phyloP scores from a whole-genome alignment of 2,888 invertebrate species.

The Phortica magna region DNA sequence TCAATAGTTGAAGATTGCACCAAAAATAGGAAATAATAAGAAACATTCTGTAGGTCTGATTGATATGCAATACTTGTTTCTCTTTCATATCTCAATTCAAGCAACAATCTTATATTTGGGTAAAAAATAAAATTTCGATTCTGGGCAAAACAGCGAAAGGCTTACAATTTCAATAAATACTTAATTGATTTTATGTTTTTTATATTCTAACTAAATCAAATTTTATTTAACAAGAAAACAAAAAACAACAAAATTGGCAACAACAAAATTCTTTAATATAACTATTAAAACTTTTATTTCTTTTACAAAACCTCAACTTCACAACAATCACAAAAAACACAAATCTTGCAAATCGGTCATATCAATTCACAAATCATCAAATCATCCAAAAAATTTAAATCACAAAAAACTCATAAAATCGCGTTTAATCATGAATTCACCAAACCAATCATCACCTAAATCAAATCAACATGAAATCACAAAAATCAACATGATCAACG shows the following conservation, averaged over 20 bases:
- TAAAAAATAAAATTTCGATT: too few species aligned
- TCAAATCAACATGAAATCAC: conserved; percentile 40
- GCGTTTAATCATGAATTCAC: conserved; percentile 55
- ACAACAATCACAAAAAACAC: conserved; percentile 40
- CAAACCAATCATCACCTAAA: conserved; percentile 62
- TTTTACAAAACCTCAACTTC: conserved; percentile 53
- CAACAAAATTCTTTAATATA: conserved; percentile 63
- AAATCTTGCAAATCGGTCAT: conserved; percentile 21
- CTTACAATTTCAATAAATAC: too few species aligned
- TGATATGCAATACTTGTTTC: too few species aligned
- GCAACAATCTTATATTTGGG: too few species aligned
- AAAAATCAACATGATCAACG: conserved; percentile 36
- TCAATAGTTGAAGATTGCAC: too few species aligned
- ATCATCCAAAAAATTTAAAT: conserved; percentile 43
- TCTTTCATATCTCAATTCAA: too few species aligned
- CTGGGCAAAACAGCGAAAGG: too few species aligned
- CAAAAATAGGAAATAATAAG: too few species aligned
- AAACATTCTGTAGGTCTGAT: too few species aligned
- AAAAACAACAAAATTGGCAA: conserved; percentile 52
- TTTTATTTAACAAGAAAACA: neutral
- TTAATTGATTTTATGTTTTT: neutral
- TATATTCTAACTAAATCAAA: conserved; percentile 8
- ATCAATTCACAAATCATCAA: conserved; percentile 42
- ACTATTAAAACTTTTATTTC: conserved; percentile 73
- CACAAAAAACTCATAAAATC: conserved; percentile 56